These are phyloP conservation scores for Cavia porcellus DNA, from an alignment of 2,113 vertebrate genomes.

Conservation along the genomic window DNA sequence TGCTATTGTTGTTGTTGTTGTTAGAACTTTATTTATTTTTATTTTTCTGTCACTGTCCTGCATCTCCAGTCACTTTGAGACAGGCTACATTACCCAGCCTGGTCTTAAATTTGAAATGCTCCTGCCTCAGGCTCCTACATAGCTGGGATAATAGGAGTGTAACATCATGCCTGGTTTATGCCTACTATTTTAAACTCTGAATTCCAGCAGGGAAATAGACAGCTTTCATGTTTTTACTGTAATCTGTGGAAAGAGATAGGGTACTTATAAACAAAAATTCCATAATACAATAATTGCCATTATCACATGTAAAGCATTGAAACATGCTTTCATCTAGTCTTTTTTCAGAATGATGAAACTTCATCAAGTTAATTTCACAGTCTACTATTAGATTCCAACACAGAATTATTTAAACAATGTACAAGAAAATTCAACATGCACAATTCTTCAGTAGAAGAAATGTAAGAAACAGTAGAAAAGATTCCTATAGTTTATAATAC, in stretches of 20 bases:
- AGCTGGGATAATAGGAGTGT: neutral
- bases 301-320: neutral
- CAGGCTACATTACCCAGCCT: neutral
- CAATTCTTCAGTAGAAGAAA: neutral
- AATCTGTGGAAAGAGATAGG: neutral
- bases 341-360: neutral
- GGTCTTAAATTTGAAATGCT: neutral
- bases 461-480: neutral
- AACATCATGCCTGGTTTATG: neutral
- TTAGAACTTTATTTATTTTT: neutral
- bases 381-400: neutral
- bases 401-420: neutral
- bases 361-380: slow-evolving; percentile 9
- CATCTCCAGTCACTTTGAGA: neutral
- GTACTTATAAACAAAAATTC: neutral
- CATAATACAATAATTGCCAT: neutral
- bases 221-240: neutral
- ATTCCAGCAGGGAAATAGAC: neutral
- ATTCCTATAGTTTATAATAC: neutral
- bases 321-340: neutral
- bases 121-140: neutral
- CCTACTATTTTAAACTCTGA: neutral
- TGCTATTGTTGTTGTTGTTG: neutral
- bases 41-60: neutral
- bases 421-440: neutral